Evolutionary conservation across 1,140 invertebrate genomes (phyloP).

Genomic region (Drosophila sp.): DNA sequence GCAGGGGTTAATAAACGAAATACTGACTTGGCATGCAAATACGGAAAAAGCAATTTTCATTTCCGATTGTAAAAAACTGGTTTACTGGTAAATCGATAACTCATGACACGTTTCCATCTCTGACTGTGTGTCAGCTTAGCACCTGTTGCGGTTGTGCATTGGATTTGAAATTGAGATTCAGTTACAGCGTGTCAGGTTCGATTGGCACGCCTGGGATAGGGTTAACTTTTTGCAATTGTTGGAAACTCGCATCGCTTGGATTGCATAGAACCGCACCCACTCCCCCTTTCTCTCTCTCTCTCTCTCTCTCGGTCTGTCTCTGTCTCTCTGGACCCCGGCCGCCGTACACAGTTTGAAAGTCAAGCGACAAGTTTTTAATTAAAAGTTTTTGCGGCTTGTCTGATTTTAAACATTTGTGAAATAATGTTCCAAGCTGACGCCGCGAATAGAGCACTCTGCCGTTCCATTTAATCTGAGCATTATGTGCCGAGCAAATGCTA

Average conservation of each 20-base stretch:
- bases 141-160: slow-evolving; percentile 50
- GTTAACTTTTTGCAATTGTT: slow-evolving; percentile 10
- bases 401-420: slow-evolving; percentile 73
- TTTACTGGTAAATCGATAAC: too few relatives aligned
- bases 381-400: slow-evolving; percentile 71
- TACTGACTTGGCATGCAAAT: too few relatives aligned
- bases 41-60: too few relatives aligned
- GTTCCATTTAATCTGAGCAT: slow-evolving; percentile 33
- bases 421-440: slow-evolving; percentile 58
- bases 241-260: background rate
- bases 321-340: background rate
- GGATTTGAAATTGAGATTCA: slow-evolving; percentile 14
- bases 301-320: too few relatives aligned
- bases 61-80: background rate
- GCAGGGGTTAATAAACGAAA: too few relatives aligned
- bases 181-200: background rate
- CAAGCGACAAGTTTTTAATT: slow-evolving; percentile 76
- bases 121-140: slow-evolving; percentile 6
- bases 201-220: slow-evolving; percentile 3
- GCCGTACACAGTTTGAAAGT: slow-evolving; percentile 39
- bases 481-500: slow-evolving; percentile 3
- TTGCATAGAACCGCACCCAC: slow-evolving; percentile 19
- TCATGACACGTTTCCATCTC: background rate
- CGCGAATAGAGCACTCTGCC: slow-evolving; percentile 1
- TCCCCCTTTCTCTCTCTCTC: too few relatives aligned